Percentiles rank a stretch among this genome's conserved stretches.
Conservation (phyloP, 2,113 vertebrate genomes). For the Corythaixoides concolor region DNA sequence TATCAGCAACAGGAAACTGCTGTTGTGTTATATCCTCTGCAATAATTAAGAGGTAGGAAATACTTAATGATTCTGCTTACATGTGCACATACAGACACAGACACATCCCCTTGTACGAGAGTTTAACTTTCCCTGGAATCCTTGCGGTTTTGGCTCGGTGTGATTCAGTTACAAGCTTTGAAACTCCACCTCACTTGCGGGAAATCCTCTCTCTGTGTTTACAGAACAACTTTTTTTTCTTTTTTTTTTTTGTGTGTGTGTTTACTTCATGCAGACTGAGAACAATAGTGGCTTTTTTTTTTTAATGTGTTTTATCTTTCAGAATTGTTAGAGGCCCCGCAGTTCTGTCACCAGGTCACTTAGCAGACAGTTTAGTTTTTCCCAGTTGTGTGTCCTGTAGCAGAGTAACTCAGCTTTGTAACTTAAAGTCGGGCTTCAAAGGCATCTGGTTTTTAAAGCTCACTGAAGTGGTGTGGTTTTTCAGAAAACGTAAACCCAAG, state of each 20-base stretch:
- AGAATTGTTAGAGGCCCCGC: not conserved
- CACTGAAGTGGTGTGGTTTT: not conserved
- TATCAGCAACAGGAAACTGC: not conserved
- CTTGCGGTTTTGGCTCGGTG: not conserved
- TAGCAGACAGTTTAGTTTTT: slow-evolving; percentile 1
- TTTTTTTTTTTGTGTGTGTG: not conserved
- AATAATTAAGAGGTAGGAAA: not conserved
- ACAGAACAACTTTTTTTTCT: not conserved
- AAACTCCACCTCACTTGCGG: slow-evolving; percentile 30
- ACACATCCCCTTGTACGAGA: not conserved
- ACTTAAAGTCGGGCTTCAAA: not conserved
- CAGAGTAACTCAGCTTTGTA: not conserved
- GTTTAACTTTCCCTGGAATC: not conserved
- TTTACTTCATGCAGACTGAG: not conserved
- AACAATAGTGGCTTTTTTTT: slow-evolving; percentile 39
- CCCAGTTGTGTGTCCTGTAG: not conserved
- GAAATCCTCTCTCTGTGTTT: slow-evolving; percentile 61
- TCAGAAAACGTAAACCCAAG: not conserved
- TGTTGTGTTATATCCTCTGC: not conserved
- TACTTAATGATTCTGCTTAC: not conserved
- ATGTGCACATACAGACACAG: not conserved
- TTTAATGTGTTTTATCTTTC: slow-evolving; percentile 28
- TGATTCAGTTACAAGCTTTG: not conserved
- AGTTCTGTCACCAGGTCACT: slow-evolving; percentile 26
- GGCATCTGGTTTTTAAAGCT: not conserved